phyloP scores from a whole-genome alignment of 2,113 vertebrate genomes.

The cattle (Bos taurus) region DNA sequence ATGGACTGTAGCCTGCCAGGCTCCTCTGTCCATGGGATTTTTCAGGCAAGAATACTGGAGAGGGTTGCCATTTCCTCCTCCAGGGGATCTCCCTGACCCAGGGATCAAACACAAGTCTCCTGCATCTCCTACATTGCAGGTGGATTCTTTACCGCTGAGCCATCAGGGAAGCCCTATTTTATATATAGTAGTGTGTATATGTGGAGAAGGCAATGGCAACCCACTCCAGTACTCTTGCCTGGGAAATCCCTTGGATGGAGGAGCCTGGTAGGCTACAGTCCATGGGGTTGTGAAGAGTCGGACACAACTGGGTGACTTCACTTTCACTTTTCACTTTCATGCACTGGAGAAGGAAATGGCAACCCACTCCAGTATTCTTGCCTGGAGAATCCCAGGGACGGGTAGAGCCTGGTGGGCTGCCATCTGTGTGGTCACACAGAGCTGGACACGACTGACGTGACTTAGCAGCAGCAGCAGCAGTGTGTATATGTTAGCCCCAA shows the following conservation, averaged over 20 bases:
- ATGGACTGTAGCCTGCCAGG: not conserved
- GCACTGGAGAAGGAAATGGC: too few relatives aligned
- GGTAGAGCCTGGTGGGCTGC: not conserved
- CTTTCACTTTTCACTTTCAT: too few relatives aligned
- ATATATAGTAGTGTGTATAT: not conserved
- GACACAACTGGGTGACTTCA: too few relatives aligned
- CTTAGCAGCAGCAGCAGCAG: not conserved
- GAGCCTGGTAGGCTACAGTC: not conserved
- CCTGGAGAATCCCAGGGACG: too few relatives aligned
- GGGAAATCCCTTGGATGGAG: not conserved
- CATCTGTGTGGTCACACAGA: not conserved
- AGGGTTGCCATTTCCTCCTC: not conserved
- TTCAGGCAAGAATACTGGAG: not conserved
- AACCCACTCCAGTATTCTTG: too few relatives aligned
- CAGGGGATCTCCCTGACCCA: not conserved
- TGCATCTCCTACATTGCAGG: not conserved
- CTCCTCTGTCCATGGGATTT: not conserved
- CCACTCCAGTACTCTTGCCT: not conserved
- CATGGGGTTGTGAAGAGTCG: rapidly evolving
- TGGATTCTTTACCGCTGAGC: not conserved
- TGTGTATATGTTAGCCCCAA: not conserved
- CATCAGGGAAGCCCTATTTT: not conserved
- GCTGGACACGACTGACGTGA: not conserved
- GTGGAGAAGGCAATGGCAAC: not conserved
- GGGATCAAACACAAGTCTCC: not conserved